Percentiles rank a stretch among this genome's conserved stretches.
phyloP scores from a whole-genome alignment of 2,888 invertebrate genomes.

The Drosophila basisetae region DNA sequence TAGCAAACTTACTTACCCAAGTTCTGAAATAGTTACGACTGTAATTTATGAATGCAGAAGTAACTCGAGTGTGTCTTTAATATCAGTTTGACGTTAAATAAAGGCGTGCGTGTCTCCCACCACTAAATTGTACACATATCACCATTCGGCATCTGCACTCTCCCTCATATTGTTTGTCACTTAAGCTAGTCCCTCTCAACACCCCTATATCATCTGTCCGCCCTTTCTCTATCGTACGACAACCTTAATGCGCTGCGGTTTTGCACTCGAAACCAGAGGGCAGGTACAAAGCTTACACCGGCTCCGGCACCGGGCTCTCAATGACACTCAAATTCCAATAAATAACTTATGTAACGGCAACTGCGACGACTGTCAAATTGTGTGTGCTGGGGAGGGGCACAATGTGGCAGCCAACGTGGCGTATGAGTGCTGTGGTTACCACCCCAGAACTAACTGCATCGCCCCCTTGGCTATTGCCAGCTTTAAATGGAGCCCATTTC shows the following conservation, averaged over 20 bases:
- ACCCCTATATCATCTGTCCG: background rate
- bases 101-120: background rate
- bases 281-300: constrained; percentile 15
- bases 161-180: constrained; percentile 42
- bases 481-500: constrained; percentile 12
- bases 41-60: constrained; percentile 17
- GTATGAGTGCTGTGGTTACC: constrained; percentile 52
- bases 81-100: background rate
- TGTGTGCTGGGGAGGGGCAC: background rate
- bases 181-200: constrained; percentile 11
- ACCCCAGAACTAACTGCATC: constrained; percentile 43
- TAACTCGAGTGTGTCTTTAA: background rate
- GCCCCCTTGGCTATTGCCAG: constrained; percentile 18
- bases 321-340: constrained; percentile 71
- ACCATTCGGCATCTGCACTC: constrained; percentile 23
- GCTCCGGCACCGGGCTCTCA: constrained; percentile 23
- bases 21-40: background rate
- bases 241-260: constrained; percentile 57
- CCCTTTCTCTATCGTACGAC: background rate
- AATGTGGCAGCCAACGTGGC: constrained; percentile 18
- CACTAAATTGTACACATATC: constrained; percentile 22
- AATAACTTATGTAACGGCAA: constrained; percentile 66
- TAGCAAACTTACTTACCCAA: background rate
- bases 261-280: constrained; percentile 22
- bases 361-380: constrained; percentile 55